phyloP scores from a whole-genome alignment of 2,113 vertebrate genomes.

The Tympanuchus pallidicinctus region DNA sequence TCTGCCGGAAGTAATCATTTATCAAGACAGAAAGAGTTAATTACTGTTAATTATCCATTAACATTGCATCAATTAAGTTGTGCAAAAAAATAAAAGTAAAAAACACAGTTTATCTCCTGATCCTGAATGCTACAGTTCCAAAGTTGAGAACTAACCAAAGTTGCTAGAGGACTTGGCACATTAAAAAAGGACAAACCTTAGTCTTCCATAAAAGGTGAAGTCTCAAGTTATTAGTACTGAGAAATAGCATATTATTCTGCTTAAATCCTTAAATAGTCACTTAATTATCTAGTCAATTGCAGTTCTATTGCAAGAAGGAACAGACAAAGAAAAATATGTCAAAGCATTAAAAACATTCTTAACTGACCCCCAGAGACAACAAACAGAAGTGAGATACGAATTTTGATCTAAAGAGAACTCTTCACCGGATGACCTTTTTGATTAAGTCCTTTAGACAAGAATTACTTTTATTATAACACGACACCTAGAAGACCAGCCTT shows the following conservation, averaged over 20 bases:
- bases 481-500: background rate
- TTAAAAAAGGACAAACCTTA: background rate
- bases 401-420: background rate
- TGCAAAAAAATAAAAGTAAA: background rate
- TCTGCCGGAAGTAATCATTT: slow-evolving; percentile 17
- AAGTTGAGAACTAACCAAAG: background rate
- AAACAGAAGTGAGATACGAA: background rate
- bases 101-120: background rate
- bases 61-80: slow-evolving; percentile 15
- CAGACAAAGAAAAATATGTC: background rate
- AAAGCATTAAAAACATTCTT: background rate
- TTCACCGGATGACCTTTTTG: background rate
- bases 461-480: background rate
- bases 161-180: background rate
- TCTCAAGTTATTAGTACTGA: rapidly evolving
- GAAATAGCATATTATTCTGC: background rate
- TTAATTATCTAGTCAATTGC: background rate
- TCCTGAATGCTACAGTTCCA: background rate
- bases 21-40: slow-evolving; percentile 20
- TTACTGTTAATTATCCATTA: background rate
- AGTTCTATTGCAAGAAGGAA: background rate
- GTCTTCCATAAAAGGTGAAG: background rate
- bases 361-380: background rate
- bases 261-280: background rate
- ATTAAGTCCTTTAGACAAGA: background rate